These are phyloP conservation scores for Trissolcus japonicus DNA, from an alignment of 2,888 invertebrate genomes.

Conservation along the genomic window DNA sequence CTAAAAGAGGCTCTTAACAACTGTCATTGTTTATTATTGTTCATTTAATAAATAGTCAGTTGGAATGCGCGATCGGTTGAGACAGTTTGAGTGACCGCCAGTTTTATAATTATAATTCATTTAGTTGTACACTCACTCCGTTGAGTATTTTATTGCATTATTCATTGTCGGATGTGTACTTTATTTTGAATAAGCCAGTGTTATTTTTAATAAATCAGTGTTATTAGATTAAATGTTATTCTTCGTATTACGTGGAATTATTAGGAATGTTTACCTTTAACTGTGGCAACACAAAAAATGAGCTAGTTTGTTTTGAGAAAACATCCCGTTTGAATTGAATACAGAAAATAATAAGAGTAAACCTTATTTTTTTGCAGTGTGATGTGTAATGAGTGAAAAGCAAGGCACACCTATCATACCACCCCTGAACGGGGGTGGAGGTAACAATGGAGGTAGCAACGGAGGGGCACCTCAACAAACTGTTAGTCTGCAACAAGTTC, in stretches of 20 bases:
- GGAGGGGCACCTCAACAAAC: constrained; percentile 70
- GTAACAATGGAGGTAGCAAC: constrained; percentile 71
- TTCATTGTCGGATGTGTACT: constrained; percentile 1
- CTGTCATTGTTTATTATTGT: constrained; percentile 7
- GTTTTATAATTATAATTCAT: neutral
- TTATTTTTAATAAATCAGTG: neutral
- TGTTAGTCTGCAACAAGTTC: constrained; percentile 74
- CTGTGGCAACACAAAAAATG: neutral
- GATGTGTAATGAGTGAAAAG: constrained; percentile 76
- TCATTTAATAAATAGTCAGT: neutral
- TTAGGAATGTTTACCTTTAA: neutral
- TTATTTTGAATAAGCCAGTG: neutral
- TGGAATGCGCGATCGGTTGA: neutral
- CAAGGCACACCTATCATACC: constrained; percentile 74
- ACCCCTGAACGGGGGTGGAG: constrained; percentile 75
- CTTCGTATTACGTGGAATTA: neutral
- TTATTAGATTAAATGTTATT: neutral
- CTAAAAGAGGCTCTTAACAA: neutral
- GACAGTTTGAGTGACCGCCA: neutral
- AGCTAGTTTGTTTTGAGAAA: neutral
- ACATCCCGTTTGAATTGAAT: neutral
- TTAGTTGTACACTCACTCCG: neutral
- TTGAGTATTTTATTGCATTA: constrained; percentile 1
- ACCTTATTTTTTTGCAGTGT: constrained; percentile 65
- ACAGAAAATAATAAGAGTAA: neutral